These are phyloP conservation scores for Platanista minor DNA, from an alignment of 2,113 vertebrate species.

Conservation along the genomic window DNA sequence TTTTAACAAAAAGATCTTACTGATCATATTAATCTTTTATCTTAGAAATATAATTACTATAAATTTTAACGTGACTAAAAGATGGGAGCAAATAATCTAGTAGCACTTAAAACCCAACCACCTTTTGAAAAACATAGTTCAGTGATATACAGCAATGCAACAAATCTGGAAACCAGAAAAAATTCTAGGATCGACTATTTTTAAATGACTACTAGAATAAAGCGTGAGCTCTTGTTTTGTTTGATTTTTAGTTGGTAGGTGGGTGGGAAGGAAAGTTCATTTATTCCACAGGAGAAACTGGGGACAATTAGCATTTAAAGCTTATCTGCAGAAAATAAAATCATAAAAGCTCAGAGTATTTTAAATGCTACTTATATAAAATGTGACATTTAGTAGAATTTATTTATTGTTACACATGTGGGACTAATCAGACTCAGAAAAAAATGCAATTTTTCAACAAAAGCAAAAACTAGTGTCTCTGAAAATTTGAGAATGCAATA, in stretches of 20 bases:
- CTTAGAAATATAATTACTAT: slow-evolving; percentile 42
- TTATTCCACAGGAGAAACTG: not conserved
- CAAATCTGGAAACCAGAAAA: slow-evolving; percentile 50
- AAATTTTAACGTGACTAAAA: slow-evolving; percentile 28
- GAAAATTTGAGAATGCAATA: not conserved
- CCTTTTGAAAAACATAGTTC: slow-evolving; percentile 49
- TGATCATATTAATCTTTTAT: slow-evolving; percentile 54
- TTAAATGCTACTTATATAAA: not conserved
- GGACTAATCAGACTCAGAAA: not conserved
- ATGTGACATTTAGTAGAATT: not conserved
- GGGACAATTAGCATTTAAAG: not conserved
- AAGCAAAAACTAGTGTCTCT: not conserved
- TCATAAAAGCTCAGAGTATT: not conserved
- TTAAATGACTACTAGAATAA: slow-evolving; percentile 35
- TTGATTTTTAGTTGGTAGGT: not conserved
- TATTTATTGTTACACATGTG: not conserved
- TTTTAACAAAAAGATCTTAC: slow-evolving; percentile 59
- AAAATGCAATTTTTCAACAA: not conserved
- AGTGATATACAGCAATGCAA: slow-evolving; percentile 19
- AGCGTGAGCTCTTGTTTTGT: not conserved
- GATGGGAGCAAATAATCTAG: slow-evolving; percentile 35
- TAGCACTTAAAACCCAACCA: slow-evolving; percentile 65
- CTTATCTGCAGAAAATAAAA: slow-evolving; percentile 10
- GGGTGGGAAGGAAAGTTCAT: not conserved
- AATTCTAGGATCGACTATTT: slow-evolving; percentile 47